phyloP scores from a whole-genome alignment of 2,113 vertebrate genomes.

The Gila orcuttii region DNA sequence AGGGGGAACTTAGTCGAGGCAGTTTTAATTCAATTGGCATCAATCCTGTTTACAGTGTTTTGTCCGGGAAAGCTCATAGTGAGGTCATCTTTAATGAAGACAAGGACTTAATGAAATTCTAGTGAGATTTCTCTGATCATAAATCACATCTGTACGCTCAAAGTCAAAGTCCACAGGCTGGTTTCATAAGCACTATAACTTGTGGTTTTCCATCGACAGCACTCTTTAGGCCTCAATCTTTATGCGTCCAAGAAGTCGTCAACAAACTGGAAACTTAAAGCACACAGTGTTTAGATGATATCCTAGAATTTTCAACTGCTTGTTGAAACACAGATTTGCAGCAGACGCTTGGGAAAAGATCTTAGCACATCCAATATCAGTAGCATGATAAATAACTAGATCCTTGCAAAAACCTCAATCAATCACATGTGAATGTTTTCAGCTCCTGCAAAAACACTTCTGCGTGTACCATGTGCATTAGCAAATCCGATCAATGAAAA shows the following conservation, averaged over 20 bases:
- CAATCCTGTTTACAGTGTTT: constrained; percentile 16
- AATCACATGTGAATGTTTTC: constrained; percentile 14
- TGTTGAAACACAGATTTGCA: neutral
- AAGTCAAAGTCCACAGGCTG: neutral
- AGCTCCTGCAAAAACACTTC: constrained; percentile 27
- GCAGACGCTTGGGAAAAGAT: neutral
- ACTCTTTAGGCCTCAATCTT: neutral
- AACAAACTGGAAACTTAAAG: neutral
- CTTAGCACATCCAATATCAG: neutral
- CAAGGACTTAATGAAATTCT: constrained; percentile 19
- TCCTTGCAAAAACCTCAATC: constrained; percentile 7
- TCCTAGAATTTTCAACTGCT: neutral
- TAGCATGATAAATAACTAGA: constrained; percentile 13
- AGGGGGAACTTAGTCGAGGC: neutral
- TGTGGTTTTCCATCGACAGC: neutral
- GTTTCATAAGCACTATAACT: neutral
- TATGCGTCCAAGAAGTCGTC: neutral
- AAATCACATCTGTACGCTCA: constrained; percentile 1
- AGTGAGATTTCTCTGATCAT: constrained; percentile 10
- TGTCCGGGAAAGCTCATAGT: neutral
- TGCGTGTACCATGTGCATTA: neutral
- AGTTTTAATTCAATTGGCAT: constrained; percentile 33
- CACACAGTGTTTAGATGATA: neutral
- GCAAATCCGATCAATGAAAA: constrained; percentile 13
- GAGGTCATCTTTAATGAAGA: constrained; percentile 21